A percentile compares a stretch with the other conserved stretches of the same genome.
phyloP scores from a whole-genome alignment of 2,113 vertebrate species.

The human (Homo sapiens) region GRCh38 chr19:32041001-32041500 shows the following conservation, averaged over 20 bases:
- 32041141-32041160: constrained; percentile 66
- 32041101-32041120: neutral
- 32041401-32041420: neutral
- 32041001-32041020: constrained; percentile 57
- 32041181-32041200: constrained; percentile 65
- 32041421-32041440: neutral
- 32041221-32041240: constrained; percentile 58
- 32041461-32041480: neutral
- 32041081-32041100: neutral
- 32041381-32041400: constrained; percentile 33
- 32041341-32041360: neutral
- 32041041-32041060: neutral
- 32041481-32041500: neutral
- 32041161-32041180: constrained; percentile 74
- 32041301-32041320: neutral
- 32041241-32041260: constrained; percentile 54
- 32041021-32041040: neutral
- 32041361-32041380: neutral
- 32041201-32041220: constrained; percentile 36
- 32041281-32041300: neutral
- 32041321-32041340: neutral
- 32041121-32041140: constrained; percentile 43
- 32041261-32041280: neutral
- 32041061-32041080: neutral
- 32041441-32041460: neutral